These are phyloP conservation scores for Zaprionus bogoriensis DNA, from an alignment of 2,888 invertebrate genomes.

Conservation along the genomic window DNA sequence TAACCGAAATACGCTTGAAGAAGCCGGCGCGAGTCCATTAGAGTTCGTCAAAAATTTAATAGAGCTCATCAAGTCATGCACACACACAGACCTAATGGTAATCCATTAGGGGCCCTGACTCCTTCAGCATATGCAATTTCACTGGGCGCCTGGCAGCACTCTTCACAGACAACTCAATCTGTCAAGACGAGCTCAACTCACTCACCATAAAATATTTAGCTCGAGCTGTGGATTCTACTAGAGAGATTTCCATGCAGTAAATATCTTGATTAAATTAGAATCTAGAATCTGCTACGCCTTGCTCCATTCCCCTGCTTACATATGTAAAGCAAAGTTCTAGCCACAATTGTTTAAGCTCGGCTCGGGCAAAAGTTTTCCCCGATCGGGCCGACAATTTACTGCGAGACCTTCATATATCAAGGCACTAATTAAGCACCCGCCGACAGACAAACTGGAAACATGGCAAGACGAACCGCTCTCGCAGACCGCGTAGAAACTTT, in stretches of 20 bases:
- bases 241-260: no score
- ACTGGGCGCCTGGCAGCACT: neutral
- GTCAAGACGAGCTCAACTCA: constrained; percentile 10
- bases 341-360: constrained; percentile 9
- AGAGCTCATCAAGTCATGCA: constrained; percentile 8
- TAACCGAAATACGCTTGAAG: constrained; percentile 14
- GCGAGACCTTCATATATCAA: constrained; percentile 46
- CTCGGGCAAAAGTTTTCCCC: constrained; percentile 13
- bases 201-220: no score
- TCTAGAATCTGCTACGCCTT: constrained; percentile 25
- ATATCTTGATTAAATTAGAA: no score
- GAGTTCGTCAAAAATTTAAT: constrained; percentile 12
- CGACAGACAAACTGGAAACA: constrained; percentile 26
- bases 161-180: constrained; percentile 17
- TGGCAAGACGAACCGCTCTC: no score
- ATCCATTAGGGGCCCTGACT: constrained; percentile 4
- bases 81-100: constrained; percentile 2
- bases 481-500: no score
- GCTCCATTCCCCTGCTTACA: neutral
- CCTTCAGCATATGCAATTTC: neutral
- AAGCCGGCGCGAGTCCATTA: constrained; percentile 15
- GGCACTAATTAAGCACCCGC: constrained; percentile 57
- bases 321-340: neutral
- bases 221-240: no score
- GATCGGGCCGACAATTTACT: constrained; percentile 21